Percentiles rank a stretch among this genome's conserved stretches.
These are phyloP conservation scores for Trissonchulus sp. DNA, from an alignment of 2,888 invertebrate genomes.

Conservation along the genomic window DNA sequence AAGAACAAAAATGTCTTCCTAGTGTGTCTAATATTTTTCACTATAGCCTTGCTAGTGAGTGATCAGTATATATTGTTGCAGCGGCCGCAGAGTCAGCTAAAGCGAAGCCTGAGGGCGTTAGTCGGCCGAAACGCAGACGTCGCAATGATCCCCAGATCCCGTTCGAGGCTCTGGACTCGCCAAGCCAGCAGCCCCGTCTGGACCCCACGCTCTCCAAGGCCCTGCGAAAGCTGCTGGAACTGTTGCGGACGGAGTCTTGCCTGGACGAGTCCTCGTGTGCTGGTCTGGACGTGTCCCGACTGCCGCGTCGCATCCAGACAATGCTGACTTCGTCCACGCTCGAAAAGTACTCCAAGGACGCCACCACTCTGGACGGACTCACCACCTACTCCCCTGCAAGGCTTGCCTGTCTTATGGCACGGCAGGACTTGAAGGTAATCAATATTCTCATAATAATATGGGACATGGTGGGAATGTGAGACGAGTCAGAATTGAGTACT, in stretches of 20 bases:
- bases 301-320: not conserved
- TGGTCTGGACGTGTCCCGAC: not conserved
- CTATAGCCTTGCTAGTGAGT: too few species aligned
- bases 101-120: too few species aligned
- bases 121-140: not conserved
- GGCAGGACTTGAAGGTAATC: not conserved
- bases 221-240: not conserved
- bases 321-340: not conserved
- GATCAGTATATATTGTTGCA: too few species aligned
- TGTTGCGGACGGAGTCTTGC: not conserved
- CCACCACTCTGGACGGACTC: not conserved
- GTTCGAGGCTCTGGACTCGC: not conserved
- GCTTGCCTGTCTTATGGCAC: not conserved
- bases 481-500: too few species aligned
- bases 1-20: too few species aligned
- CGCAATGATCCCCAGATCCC: not conserved
- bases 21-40: too few species aligned
- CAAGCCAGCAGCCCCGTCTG: not conserved
- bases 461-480: too few species aligned
- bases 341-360: not conserved
- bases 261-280: not conserved
- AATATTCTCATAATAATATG: too few species aligned
- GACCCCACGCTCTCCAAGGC: not conserved
- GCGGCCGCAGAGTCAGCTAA: too few species aligned
- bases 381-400: not conserved